phyloP scores from a whole-genome alignment of 2,113 vertebrate genomes.

The Mesembrinibis cayennensis region DNA sequence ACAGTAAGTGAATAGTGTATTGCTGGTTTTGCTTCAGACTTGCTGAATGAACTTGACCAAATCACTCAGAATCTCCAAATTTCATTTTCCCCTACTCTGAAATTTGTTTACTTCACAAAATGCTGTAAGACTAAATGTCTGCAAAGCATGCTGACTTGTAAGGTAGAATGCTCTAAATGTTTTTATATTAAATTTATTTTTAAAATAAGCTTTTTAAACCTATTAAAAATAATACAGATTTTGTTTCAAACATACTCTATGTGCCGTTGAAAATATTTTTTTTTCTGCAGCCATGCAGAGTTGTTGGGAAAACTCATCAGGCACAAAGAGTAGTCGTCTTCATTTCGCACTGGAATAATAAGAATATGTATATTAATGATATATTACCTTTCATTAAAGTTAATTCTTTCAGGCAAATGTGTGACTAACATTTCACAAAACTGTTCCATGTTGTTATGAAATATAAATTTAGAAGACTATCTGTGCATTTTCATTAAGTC shows the following conservation, averaged over 20 bases:
- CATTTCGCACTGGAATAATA: not conserved
- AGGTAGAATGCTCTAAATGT: not conserved
- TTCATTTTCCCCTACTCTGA: not conserved
- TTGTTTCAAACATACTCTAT: not conserved
- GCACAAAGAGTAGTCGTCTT: not conserved
- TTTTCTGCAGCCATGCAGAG: not conserved
- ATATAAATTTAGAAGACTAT: not conserved
- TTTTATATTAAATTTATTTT: not conserved
- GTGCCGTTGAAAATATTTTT: not conserved
- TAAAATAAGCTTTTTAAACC: not conserved
- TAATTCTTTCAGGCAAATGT: not conserved
- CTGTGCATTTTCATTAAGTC: not conserved
- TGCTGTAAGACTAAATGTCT: not conserved
- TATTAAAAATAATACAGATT: not conserved
- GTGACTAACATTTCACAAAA: not conserved
- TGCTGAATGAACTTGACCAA: not conserved
- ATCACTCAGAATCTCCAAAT: not conserved
- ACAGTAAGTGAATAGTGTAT: not conserved
- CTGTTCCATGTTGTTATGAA: not conserved
- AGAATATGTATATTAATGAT: not conserved
- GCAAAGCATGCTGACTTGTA: not conserved
- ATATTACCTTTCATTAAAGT: not conserved
- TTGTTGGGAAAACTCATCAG: not conserved
- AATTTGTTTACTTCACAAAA: not conserved
- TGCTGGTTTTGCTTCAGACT: not conserved